A percentile compares a stretch with the other conserved stretches of the same genome.
Conservation (phyloP, 2,113 vertebrate genomes). For the Accipiter virgatus region DNA sequence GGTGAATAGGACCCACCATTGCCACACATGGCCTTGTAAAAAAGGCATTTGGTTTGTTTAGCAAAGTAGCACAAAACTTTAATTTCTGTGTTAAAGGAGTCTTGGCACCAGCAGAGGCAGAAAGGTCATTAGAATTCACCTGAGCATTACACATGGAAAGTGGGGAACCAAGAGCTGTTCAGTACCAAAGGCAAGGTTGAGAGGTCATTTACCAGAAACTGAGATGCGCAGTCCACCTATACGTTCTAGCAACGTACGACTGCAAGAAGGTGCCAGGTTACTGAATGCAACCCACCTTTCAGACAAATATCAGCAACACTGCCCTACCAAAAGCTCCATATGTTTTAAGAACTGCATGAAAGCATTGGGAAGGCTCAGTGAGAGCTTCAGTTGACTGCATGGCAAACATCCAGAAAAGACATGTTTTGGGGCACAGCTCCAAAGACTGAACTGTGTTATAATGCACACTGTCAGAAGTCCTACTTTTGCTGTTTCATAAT, state of each 20-base stretch:
- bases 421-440: neutral
- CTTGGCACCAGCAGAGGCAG: neutral
- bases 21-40: neutral
- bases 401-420: neutral
- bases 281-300: neutral
- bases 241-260: fast-evolving
- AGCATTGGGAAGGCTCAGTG: neutral
- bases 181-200: neutral
- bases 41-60: neutral
- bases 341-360: neutral
- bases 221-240: neutral
- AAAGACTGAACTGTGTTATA: neutral
- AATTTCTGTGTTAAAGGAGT: neutral
- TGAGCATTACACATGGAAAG: neutral
- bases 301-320: neutral
- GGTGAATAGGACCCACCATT: neutral
- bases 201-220: neutral
- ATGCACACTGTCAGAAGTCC: neutral
- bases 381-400: neutral
- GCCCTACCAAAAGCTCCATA: neutral
- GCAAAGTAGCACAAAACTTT: neutral
- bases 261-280: neutral
- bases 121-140: neutral
- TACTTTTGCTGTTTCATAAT: neutral
- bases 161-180: neutral